Evolutionary conservation across 1,140 invertebrate species (phyloP).

Genomic region (Papilio helenus): DNA sequence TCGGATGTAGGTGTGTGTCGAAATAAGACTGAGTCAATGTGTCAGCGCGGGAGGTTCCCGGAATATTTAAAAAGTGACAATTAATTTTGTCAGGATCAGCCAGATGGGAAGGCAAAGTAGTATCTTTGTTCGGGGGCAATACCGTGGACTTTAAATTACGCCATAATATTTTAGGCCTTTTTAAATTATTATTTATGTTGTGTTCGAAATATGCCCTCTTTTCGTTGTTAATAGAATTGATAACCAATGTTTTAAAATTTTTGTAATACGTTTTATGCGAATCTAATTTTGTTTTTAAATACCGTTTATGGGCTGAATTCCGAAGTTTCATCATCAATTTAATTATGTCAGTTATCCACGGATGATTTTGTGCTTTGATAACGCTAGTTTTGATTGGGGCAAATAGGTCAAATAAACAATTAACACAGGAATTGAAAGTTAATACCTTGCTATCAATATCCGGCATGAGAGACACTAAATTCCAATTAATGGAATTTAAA

Average conservation of each 20-base stretch:
- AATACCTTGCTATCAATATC: slow-evolving; percentile 16
- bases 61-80: neutral
- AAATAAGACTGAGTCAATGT: neutral
- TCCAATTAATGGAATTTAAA: slow-evolving; percentile 10
- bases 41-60: neutral
- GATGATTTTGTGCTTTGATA: slow-evolving; percentile 33
- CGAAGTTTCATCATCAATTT: slow-evolving; percentile 49
- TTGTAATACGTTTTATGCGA: slow-evolving; percentile 46
- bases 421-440: slow-evolving; percentile 38
- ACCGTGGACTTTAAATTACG: slow-evolving; percentile 44
- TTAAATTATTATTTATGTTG: slow-evolving; percentile 46
- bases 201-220: slow-evolving; percentile 46
- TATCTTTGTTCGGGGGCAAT: neutral
- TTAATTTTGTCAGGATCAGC: too few relatives aligned
- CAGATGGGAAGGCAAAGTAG: too few relatives aligned
- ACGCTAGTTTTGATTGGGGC: slow-evolving; percentile 40
- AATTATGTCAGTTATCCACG: slow-evolving; percentile 51
- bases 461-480: neutral
- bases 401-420: slow-evolving; percentile 44
- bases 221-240: slow-evolving; percentile 43
- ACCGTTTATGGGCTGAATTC: slow-evolving; percentile 40
- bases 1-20: neutral
- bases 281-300: slow-evolving; percentile 40
- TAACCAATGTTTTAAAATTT: slow-evolving; percentile 42
- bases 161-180: slow-evolving; percentile 46